Conservation (phyloP, 2,113 vertebrate genomes). For the Psittacula cyanocephala region DNA sequence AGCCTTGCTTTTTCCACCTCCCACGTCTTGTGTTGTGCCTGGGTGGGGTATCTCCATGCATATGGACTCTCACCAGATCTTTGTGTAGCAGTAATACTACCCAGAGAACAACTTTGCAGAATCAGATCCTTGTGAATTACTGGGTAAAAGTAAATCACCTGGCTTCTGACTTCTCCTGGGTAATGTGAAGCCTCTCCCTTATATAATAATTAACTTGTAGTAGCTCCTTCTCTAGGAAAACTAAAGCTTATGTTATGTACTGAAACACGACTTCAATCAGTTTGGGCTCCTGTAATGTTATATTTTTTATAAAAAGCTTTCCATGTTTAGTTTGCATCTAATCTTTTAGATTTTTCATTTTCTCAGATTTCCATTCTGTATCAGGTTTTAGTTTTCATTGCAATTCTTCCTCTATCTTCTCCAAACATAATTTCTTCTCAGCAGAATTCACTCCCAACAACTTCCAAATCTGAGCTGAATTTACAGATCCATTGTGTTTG, state of each 20-base stretch:
- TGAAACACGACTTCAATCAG: background rate
- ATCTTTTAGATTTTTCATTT: background rate
- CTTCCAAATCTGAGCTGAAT: background rate
- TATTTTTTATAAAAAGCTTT: background rate
- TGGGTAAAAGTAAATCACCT: background rate
- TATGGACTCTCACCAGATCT: background rate
- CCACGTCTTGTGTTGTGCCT: background rate
- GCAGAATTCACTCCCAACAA: background rate
- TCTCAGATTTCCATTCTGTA: background rate
- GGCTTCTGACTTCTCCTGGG: background rate
- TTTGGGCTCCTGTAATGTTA: background rate
- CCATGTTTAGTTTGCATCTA: background rate
- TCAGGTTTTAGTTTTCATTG: background rate
- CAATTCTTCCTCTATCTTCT: background rate
- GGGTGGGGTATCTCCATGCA: background rate
- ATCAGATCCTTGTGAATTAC: background rate
- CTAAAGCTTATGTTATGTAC: background rate
- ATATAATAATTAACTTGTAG: background rate
- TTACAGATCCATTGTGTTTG: conserved; percentile 18
- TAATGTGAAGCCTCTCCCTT: background rate
- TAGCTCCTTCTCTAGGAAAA: background rate
- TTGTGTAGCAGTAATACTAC: background rate
- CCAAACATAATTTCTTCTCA: background rate
- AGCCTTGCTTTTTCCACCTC: background rate
- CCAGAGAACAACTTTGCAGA: background rate